A percentile compares a stretch with the other conserved stretches of the same genome.
Conservation (phyloP, 1,140 invertebrate genomes). For the Eciton burchellii region DNA sequence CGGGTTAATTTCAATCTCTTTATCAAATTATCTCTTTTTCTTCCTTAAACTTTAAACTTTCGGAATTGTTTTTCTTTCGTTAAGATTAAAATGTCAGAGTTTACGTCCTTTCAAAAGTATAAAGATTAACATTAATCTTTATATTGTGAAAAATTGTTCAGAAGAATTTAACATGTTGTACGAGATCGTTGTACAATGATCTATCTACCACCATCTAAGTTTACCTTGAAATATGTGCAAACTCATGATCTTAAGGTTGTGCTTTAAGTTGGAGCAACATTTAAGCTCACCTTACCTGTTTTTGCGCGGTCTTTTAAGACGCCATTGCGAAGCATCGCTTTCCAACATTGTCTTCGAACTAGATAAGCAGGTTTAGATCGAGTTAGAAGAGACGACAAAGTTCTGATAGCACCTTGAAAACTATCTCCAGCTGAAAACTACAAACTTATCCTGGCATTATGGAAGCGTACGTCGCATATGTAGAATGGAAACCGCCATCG, state of each 20-base stretch:
- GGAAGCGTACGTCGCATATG: background rate
- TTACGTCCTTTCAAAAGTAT: conserved; percentile 9
- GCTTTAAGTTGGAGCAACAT: too few species aligned
- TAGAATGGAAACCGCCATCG: background rate
- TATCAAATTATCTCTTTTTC: background rate
- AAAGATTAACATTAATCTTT: conserved; percentile 11
- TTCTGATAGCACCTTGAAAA: background rate
- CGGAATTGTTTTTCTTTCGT: background rate
- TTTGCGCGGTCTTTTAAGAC: background rate
- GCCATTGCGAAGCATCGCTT: background rate
- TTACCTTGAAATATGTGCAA: background rate
- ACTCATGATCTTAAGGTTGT: background rate
- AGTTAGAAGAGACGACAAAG: background rate
- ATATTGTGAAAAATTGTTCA: background rate
- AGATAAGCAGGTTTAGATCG: conserved; percentile 8
- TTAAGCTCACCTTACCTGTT: conserved; percentile 17
- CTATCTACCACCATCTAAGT: background rate
- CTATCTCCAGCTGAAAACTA: background rate
- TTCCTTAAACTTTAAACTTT: background rate
- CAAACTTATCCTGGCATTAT: background rate
- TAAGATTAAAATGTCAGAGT: conserved; percentile 19
- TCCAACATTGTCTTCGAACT: background rate
- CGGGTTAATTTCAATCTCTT: background rate
- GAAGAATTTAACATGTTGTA: background rate
- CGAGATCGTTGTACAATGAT: conserved; percentile 1